Evolutionary conservation across 64 coral and sea anemone genomes (phyloP), one percentile per base, ranked within the genome.

Genomic region (Pachyseris speciosa): DNA sequence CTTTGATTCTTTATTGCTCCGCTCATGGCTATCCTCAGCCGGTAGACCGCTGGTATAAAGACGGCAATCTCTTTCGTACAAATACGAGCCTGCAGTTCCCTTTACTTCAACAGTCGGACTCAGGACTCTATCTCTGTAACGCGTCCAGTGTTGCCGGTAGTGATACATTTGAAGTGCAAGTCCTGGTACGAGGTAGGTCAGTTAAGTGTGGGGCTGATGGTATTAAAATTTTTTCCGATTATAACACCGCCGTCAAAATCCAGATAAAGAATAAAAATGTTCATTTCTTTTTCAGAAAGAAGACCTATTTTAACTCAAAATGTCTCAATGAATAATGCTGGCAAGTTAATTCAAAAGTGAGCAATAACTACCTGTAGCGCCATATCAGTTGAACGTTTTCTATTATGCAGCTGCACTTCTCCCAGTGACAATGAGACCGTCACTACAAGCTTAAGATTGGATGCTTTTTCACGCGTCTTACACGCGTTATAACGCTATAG

Each of bases 341-440:
- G 13, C 34, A n/a, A 58, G 17, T 24, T 81, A 19, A 22, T 81
- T 63, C 52, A 60, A 63, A 81, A 81, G 77, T 81, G 36, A 81
- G 77, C 63, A 32, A 63, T 40, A 58, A n/a, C 11, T 19, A 17
- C 3, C 37, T 31, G 2, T 55, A 9, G 51, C 51, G 3, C 3
- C 20, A 2, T 9, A 55, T 2, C 51, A 20, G 11, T 61, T 61
- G 4, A 13, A 58, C 5, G n/a, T 20, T 58, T 13, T 13, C n/a
- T n/a, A n/a, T n/a, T n/a, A n/a, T n/a, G n/a, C n/a, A n/a, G n/a
- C n/a, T n/a, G n/a, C n/a, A n/a, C n/a, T n/a, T n/a, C n/a, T n/a
- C n/a, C n/a, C n/a, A n/a, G n/a, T n/a, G n/a, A n/a, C n/a, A n/a
- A n/a, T n/a, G n/a, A n/a, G n/a, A n/a, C n/a, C n/a, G n/a, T n/a